Evolutionary conservation across 2,797 vertebrate species (phyloP).

Genomic region (Graptemys geographica): DNA sequence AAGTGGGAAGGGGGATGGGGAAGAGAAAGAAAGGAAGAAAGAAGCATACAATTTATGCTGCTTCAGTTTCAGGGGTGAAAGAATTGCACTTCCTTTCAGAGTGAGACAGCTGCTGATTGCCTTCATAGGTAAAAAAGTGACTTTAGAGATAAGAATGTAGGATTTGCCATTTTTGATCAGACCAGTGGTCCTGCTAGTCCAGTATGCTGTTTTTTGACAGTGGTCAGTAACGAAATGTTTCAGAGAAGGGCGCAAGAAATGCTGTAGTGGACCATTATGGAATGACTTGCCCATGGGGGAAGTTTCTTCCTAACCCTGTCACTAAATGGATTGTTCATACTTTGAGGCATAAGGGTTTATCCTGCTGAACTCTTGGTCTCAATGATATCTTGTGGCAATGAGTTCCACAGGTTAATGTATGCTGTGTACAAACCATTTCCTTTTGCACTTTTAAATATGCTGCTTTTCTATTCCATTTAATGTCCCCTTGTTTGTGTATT

Average conservation of each 20-base stretch:
- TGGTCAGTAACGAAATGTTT: too few relatives aligned
- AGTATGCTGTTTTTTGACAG: neutral
- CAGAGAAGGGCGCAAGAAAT: neutral
- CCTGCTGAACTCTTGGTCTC: rapidly evolving
- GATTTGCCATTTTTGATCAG: neutral
- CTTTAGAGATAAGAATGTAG: neutral
- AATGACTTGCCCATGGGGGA: neutral
- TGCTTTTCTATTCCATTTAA: neutral
- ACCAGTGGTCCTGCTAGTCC: neutral
- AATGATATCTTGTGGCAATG: rapidly evolving
- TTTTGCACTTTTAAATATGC: neutral
- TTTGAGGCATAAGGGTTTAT: neutral
- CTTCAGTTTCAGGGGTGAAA: slow-evolving; percentile 41
- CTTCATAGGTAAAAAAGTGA: rapidly evolving
- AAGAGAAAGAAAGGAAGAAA: slow-evolving; percentile 19
- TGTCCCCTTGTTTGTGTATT: neutral
- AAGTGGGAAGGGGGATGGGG: slow-evolving; percentile 58
- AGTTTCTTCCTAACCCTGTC: neutral
- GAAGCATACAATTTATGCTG: neutral
- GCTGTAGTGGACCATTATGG: neutral
- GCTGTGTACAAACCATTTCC: rapidly evolving
- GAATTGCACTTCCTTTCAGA: neutral
- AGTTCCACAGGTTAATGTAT: neutral
- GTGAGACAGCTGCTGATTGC: neutral
- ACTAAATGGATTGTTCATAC: rapidly evolving